Evolutionary conservation across 2,113 vertebrate genomes (phyloP).

Genomic region (Lontra canadensis): DNA sequence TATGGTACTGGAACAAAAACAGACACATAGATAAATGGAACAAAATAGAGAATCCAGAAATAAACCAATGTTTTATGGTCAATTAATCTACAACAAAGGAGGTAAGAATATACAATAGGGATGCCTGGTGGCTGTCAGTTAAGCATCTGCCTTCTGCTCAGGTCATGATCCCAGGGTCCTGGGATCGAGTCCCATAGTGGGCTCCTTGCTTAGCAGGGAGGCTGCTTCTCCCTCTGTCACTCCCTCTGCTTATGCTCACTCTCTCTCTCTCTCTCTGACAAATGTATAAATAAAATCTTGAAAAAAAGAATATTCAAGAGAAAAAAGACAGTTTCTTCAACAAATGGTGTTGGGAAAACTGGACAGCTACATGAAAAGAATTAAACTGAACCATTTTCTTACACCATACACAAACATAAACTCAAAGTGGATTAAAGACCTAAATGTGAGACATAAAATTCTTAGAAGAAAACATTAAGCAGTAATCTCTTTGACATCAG

Average conservation of each 20-base stretch:
- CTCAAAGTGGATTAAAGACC: background rate
- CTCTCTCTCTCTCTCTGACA: background rate
- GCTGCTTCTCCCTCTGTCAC: background rate
- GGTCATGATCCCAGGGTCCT: background rate
- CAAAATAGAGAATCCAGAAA: background rate
- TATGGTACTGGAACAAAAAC: background rate
- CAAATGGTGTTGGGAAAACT: background rate
- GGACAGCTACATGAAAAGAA: background rate
- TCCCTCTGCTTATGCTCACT: background rate
- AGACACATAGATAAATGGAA: background rate
- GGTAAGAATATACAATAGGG: background rate
- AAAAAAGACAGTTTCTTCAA: background rate
- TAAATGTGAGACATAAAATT: background rate
- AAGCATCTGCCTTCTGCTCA: background rate
- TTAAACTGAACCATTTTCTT: background rate
- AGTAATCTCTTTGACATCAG: background rate
- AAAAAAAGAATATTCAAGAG: background rate
- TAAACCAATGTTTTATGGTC: background rate
- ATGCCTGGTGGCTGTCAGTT: background rate
- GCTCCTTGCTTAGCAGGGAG: background rate
- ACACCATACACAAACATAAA: background rate
- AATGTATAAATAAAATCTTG: background rate
- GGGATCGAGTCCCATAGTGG: background rate
- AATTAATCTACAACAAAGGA: background rate
- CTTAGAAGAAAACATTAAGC: background rate